These are phyloP conservation scores for Melanotaenia nigrans DNA, from an alignment of 2,797 vertebrate species.

Conservation along the genomic window DNA sequence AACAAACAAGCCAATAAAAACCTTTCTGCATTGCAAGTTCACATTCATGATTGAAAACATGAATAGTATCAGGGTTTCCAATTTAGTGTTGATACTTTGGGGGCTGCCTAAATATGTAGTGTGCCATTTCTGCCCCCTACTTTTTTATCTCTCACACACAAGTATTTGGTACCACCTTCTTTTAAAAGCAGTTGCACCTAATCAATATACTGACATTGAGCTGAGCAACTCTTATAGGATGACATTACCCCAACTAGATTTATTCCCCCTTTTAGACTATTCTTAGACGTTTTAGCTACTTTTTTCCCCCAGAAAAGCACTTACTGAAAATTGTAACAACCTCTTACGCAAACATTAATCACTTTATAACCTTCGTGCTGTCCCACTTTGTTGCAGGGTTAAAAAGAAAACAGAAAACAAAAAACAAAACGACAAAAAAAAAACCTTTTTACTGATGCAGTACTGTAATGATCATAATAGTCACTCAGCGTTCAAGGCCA, in stretches of 20 bases:
- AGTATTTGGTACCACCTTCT: neutral
- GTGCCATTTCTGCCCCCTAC: neutral
- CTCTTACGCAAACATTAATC: neutral
- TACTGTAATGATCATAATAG: neutral
- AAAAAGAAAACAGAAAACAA: too few relatives aligned
- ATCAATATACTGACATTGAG: neutral
- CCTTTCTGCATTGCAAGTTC: neutral
- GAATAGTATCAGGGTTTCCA: too few relatives aligned
- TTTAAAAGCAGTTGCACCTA: neutral
- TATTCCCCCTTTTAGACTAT: neutral
- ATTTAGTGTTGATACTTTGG: too few relatives aligned
- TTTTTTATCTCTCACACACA: neutral
- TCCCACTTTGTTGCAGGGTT: neutral
- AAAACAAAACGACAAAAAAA: too few relatives aligned
- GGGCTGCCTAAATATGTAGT: neutral
- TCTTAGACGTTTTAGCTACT: neutral
- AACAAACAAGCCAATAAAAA: neutral
- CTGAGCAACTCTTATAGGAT: neutral
- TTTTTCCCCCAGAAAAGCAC: neutral
- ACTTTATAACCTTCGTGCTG: neutral
- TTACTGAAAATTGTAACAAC: neutral
- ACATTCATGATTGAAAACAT: neutral
- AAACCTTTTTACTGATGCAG: neutral
- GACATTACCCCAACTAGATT: neutral
- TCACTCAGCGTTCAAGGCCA: neutral